These are phyloP conservation scores for Tauraco hartlaubi DNA, from an alignment of 2,797 vertebrate species.

Conservation along the genomic window DNA sequence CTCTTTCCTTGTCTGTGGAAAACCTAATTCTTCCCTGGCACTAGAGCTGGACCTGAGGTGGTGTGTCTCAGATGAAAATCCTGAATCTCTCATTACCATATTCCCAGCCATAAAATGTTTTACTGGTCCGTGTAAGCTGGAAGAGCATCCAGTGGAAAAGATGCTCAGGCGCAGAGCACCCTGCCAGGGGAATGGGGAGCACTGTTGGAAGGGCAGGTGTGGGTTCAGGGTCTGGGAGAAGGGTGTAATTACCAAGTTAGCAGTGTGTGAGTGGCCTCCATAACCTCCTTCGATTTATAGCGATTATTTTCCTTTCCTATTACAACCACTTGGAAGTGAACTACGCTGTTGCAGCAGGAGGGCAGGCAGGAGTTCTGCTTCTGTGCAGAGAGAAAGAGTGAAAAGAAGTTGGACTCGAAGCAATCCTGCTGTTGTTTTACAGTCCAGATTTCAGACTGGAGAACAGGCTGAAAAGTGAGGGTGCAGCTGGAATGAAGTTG, in stretches of 20 bases:
- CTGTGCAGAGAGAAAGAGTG: background rate
- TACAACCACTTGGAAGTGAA: background rate
- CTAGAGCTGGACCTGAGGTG: background rate
- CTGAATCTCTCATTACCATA: background rate
- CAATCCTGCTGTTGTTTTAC: background rate
- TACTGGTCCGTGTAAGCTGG: background rate
- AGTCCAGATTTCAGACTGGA: background rate
- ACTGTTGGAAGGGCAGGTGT: background rate
- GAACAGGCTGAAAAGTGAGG: background rate
- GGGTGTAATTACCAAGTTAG: background rate
- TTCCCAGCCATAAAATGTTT: background rate
- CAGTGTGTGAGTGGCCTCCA: background rate
- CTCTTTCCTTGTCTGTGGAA: background rate
- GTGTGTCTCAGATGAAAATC: background rate
- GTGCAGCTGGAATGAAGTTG: accelerated
- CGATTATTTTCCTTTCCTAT: background rate
- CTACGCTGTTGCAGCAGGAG: background rate
- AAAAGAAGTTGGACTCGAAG: background rate
- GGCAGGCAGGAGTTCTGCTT: background rate
- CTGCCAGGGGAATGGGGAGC: accelerated
- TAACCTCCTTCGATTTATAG: background rate
- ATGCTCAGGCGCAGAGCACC: background rate
- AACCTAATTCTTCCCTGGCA: background rate
- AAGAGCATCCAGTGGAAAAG: background rate
- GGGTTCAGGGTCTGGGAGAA: background rate